These are phyloP conservation scores for Arctopsyche grandis DNA, from an alignment of 1,140 invertebrate genomes.

Conservation along the genomic window DNA sequence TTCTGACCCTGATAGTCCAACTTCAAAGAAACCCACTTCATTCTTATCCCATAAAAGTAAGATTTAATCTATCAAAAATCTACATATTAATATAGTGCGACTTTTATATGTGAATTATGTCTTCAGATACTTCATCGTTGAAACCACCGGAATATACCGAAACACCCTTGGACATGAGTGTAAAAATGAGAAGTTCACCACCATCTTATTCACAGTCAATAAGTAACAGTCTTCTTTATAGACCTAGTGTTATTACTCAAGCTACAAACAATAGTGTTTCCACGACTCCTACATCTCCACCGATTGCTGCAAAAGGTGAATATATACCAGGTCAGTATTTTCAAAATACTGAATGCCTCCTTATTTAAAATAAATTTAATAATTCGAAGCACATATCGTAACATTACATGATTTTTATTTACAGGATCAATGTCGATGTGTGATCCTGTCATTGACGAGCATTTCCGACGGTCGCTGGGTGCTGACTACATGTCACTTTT, in stretches of 20 bases:
- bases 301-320: slow-evolving; percentile 47
- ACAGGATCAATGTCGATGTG: slow-evolving; percentile 75
- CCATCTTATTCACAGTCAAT: slow-evolving; percentile 50
- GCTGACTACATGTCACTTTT: slow-evolving; percentile 87
- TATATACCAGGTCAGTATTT: slow-evolving; percentile 48
- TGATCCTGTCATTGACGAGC: slow-evolving; percentile 94
- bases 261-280: slow-evolving; percentile 57
- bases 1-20: slow-evolving; percentile 13
- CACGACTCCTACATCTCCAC: not conserved
- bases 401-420: slow-evolving; percentile 45
- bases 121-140: slow-evolving; percentile 4
- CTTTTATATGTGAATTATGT: not conserved
- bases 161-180: slow-evolving; percentile 63
- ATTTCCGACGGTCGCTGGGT: slow-evolving; percentile 92
- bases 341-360: slow-evolving; percentile 2
- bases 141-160: slow-evolving; percentile 43
- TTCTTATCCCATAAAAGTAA: slow-evolving; percentile 45
- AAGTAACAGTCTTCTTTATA: slow-evolving; percentile 43
- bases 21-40: slow-evolving; percentile 23
- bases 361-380: not conserved
- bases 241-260: slow-evolving; percentile 62
- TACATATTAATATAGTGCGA: not conserved
- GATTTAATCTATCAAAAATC: not conserved
- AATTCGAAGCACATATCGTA: not conserved
- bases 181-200: slow-evolving; percentile 57